These are phyloP conservation scores for Carapus acus DNA, from an alignment of 2,797 vertebrate genomes.

Conservation along the genomic window DNA sequence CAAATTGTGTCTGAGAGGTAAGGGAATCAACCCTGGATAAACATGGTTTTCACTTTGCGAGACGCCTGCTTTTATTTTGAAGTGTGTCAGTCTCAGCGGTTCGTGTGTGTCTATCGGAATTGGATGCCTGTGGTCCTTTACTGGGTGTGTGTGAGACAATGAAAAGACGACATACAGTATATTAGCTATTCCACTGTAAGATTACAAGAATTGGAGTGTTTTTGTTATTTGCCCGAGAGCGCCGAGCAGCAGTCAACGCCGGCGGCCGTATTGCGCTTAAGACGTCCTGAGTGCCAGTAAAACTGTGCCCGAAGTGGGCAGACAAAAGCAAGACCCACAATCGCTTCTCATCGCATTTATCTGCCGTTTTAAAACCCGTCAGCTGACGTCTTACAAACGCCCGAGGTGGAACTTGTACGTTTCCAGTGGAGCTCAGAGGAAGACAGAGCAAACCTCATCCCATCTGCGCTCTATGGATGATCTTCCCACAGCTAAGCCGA, in stretches of 20 bases:
- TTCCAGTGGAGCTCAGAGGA: slow-evolving; percentile 41
- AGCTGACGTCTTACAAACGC: slow-evolving; percentile 7
- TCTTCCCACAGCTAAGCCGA: slow-evolving; percentile 51
- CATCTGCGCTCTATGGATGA: slow-evolving; percentile 54
- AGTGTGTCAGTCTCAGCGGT: too few species aligned
- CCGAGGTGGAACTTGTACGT: slow-evolving; percentile 23
- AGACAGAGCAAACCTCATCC: slow-evolving; percentile 42
- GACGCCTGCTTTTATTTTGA: too few species aligned
- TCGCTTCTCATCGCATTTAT: slow-evolving; percentile 17
- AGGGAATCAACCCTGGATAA: too few species aligned
- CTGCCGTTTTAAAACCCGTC: slow-evolving; percentile 19
- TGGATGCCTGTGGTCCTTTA: too few species aligned
- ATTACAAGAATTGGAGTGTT: not conserved
- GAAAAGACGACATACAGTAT: not conserved
- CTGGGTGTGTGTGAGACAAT: too few species aligned
- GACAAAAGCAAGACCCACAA: slow-evolving; percentile 6
- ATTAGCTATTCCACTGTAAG: not conserved
- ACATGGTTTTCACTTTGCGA: too few species aligned
- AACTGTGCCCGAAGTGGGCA: too few species aligned
- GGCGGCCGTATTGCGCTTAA: too few species aligned
- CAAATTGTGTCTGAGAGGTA: too few species aligned
- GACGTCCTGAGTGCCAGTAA: not conserved
- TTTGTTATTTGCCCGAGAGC: not conserved
- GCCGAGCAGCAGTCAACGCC: not conserved
- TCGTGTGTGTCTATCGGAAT: too few species aligned